Percentiles rank a stretch among this genome's conserved stretches.
phyloP scores from a whole-genome alignment of 2,888 invertebrate species.

The Byasa hedistus region DNA sequence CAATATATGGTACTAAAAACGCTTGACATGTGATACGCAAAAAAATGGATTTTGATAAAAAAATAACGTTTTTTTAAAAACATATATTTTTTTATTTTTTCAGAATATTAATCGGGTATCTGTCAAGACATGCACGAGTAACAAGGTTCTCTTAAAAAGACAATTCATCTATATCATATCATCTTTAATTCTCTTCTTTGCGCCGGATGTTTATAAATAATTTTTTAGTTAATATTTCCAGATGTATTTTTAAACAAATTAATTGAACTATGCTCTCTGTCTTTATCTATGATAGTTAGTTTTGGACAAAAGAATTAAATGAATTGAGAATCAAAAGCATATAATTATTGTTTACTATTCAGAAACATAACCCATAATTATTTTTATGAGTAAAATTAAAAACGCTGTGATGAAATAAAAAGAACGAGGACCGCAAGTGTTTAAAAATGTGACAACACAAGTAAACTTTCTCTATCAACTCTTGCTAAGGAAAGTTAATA shows the following conservation, averaged over 20 bases:
- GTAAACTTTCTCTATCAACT: slow-evolving; percentile 25
- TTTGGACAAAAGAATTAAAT: too few species aligned
- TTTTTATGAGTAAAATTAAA: background rate
- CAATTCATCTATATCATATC: too few species aligned
- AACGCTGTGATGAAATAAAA: background rate
- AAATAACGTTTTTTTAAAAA: background rate
- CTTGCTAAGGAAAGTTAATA: slow-evolving; percentile 18
- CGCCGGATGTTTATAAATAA: too few species aligned
- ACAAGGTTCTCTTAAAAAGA: too few species aligned
- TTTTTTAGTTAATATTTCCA: background rate
- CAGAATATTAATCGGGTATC: too few species aligned
- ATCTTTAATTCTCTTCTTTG: too few species aligned
- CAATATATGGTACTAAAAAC: background rate
- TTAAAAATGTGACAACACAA: slow-evolving; percentile 3
- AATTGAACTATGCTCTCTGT: background rate
- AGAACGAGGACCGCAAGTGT: background rate
- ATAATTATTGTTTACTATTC: background rate
- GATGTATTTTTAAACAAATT: background rate
- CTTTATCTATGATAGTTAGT: background rate
- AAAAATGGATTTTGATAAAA: background rate
- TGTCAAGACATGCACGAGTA: too few species aligned
- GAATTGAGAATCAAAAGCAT: background rate
- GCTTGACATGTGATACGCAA: background rate
- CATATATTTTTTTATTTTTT: too few species aligned
- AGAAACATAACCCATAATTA: too few species aligned